Evolutionary conservation across 2,797 vertebrate genomes (phyloP), one percentile per base, ranked within the genome.

Genomic region (Babyrousa celebensis): DNA sequence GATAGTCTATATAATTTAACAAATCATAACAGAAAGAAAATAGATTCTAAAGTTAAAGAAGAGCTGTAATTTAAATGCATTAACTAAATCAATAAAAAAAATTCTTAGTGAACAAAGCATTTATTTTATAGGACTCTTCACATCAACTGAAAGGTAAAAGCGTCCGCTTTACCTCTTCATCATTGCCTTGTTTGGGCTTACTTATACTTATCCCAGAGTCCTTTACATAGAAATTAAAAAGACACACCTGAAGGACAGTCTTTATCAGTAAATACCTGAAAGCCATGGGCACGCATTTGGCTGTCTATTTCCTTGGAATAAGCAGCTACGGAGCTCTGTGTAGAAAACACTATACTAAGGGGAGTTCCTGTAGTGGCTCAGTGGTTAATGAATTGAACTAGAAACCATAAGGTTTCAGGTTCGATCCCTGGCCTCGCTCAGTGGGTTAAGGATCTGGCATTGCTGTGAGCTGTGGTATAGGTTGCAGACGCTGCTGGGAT

Each of bases 61-160:
- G 11, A 71, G 52, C 70, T 63, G 83, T 65, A 86, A 93, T 40
- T 93, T 77, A 90, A 92, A 65, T 48, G 75, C 56, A 32, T 48
- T 67, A 87, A 79, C 10, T 29, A 90, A 90, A 58, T 71, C 82
- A 75, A 10, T 86, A 23, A 29, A 17, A 67, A 58, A 32, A 36
- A 67, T 20, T 3, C 32, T 32, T 54, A 90, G 40, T 7, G 54
- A 87, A 85, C 14, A 70, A 79, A 58, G 75, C 21, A 36, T 36
- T 36, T 56, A 36, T 85, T 71, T 40, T 17, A 71, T 5, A 65
- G 56, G 63, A 77, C 23, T 89, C 32, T 21, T 67, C 27, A 6
- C 8, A 43, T 36, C 29, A 48, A 60, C 0, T 52, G 65, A 87
- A 85, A 87, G 40, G 54, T 40, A 85, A 71, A 92, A 70, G 54